Conservation (phyloP, 2,797 vertebrate genomes). For the Lerista edwardsae region DNA sequence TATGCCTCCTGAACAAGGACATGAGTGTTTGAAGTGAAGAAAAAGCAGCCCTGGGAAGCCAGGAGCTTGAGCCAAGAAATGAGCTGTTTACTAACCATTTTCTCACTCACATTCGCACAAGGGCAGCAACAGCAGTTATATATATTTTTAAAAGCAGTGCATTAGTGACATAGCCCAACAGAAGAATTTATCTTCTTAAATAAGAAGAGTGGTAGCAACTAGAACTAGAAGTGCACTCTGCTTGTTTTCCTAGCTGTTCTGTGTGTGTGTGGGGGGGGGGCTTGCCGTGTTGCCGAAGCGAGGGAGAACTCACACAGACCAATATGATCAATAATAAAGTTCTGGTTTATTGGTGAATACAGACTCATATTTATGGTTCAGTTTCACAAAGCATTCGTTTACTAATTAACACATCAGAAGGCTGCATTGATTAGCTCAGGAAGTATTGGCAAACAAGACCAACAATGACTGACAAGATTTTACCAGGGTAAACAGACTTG, state of each 20-base stretch:
- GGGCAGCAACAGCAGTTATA: slow-evolving; percentile 21
- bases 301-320: too few species aligned
- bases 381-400: too few species aligned
- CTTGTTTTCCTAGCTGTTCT: slow-evolving; percentile 67
- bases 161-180: slow-evolving; percentile 58
- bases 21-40: slow-evolving; percentile 36
- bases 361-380: too few species aligned
- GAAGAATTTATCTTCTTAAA: slow-evolving; percentile 61
- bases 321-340: too few species aligned
- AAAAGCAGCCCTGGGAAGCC: not conserved
- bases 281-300: too few species aligned
- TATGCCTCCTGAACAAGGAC: slow-evolving; percentile 28
- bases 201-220: slow-evolving; percentile 68
- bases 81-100: not conserved
- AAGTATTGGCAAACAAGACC: too few species aligned
- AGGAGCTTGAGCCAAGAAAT: not conserved
- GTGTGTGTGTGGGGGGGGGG: too few species aligned
- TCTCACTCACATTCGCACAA: slow-evolving; percentile 29
- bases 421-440: too few species aligned
- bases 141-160: slow-evolving; percentile 63
- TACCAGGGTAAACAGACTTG: too few species aligned
- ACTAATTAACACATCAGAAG: too few species aligned
- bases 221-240: slow-evolving; percentile 71
- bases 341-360: too few species aligned
- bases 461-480: too few species aligned